A percentile compares a stretch with the other conserved stretches of the same genome.
Conservation (phyloP, 2,113 vertebrate species). For the Crocuta crocuta region DNA sequence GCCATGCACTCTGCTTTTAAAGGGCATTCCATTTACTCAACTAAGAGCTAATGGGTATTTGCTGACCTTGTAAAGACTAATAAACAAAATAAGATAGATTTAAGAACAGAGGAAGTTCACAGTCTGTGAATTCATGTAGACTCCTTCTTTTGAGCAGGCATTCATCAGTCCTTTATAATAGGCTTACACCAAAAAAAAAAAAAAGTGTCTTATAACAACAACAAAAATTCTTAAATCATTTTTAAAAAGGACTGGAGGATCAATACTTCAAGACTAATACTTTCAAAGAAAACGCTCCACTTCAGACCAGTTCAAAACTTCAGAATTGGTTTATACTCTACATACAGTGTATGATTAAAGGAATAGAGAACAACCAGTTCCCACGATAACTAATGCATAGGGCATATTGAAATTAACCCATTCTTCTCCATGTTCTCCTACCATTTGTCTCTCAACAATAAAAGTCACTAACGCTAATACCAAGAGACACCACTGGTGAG, state of each 20-base stretch:
- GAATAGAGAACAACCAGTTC: neutral
- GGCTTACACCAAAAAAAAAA: neutral
- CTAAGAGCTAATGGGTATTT: neutral
- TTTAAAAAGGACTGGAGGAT: neutral
- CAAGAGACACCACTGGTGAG: neutral
- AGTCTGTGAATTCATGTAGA: neutral
- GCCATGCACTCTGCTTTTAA: conserved; percentile 25
- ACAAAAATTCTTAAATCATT: neutral
- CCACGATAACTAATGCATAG: neutral
- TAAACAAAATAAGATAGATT: neutral
- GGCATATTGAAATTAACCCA: neutral
- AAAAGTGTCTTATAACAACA: neutral
- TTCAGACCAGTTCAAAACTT: neutral
- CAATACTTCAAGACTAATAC: neutral
- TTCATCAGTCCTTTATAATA: neutral
- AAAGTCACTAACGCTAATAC: neutral
- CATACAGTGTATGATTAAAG: neutral
- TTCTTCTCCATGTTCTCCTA: neutral
- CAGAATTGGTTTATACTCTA: conserved; percentile 42
- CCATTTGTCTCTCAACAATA: conserved; percentile 31
- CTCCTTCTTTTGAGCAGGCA: neutral
- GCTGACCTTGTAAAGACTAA: neutral
- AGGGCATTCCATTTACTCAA: conserved; percentile 37
- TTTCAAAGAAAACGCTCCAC: conserved; percentile 42
- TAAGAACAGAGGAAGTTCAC: neutral